A percentile compares a stretch with the other conserved stretches of the same genome.
These are phyloP conservation scores for Physella acuta DNA, from an alignment of 1,140 invertebrate species.

Conservation along the genomic window DNA sequence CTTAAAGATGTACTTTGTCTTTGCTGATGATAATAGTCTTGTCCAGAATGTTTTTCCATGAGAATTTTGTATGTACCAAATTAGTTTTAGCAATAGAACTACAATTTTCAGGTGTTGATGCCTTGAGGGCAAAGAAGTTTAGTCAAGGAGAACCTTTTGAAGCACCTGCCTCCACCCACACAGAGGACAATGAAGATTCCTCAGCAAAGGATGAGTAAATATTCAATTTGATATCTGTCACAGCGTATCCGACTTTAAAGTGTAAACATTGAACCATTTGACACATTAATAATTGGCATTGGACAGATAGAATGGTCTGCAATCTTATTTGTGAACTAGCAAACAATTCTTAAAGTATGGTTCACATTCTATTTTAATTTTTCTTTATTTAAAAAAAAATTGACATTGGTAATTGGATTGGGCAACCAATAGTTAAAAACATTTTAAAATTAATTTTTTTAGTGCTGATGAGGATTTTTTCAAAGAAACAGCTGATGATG, in stretches of 20 bases:
- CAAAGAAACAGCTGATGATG: background rate
- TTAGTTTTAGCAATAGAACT: no score
- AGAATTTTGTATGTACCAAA: background rate
- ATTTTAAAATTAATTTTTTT: background rate
- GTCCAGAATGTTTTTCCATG: no score
- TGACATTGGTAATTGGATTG: background rate
- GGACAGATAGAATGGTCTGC: no score
- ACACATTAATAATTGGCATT: no score
- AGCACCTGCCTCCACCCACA: background rate
- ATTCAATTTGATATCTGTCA: no score
- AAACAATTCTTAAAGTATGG: background rate
- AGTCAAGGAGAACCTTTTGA: conserved; percentile 25
- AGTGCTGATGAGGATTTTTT: background rate
- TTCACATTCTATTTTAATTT: background rate
- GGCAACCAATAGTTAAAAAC: background rate
- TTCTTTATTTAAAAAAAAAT: no score
- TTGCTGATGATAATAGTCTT: no score
- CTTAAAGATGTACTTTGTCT: no score
- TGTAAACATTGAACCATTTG: no score
- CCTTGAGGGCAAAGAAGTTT: conserved; percentile 36
- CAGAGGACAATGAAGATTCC: background rate
- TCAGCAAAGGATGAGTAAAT: no score
- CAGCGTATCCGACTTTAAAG: no score
- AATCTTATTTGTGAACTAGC: no score
- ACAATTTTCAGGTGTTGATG: conserved; percentile 33